Base-by-base conservation (phyloP, 2,888 invertebrate species). In the Xylota segnis region DNA sequence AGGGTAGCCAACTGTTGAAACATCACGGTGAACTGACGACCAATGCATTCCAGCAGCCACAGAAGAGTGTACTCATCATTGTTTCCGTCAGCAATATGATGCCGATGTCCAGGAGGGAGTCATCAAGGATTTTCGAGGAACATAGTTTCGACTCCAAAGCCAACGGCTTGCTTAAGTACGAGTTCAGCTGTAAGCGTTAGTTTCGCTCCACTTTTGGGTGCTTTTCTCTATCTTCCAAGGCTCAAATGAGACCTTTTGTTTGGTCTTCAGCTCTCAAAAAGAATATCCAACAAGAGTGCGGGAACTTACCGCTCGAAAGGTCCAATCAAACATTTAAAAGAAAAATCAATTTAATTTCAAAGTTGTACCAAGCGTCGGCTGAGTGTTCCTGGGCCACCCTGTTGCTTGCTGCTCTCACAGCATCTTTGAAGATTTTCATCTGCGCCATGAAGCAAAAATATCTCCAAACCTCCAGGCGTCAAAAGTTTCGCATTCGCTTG, bases 11-110 rank as follows among this genome's bases (percentile, higher is more conserved):
- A 47, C 86, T 90, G 47, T 88, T 92, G 23, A 90, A 90, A 83
- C 89, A 89, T 72, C 90, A 94, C 76, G 96, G 95, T 0, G 93
- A 94, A n/a, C n/a, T n/a, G 88, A 91, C 93, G 89, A 95, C 95
- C 0, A 91, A 93, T 77, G 88, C 89, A 0, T 93, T 95, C 4
- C 92, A 93, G 89, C 92, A 94, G 0, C 94, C 94, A 0, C 92
- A 96, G 10, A 89, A 91, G 29, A 94, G 94, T 83, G 96, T 96
- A 18, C 96, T 96, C 7, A 95, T 95, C 5, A 91, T 96, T 14
- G 93, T 95, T 94, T 96, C 89, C 94, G 95, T 87, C 93, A 94
- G 92, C 93, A 94, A 92, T 94, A 93, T 91, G 94, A 95, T 88
- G 92, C 93, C 87, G 93, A 93, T 0, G 91, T 93, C 2, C 95